Evolutionary conservation across 1,140 invertebrate species (phyloP), one percentile per base, ranked within the genome.

Genomic region (Thaumetopoea pityocampa): DNA sequence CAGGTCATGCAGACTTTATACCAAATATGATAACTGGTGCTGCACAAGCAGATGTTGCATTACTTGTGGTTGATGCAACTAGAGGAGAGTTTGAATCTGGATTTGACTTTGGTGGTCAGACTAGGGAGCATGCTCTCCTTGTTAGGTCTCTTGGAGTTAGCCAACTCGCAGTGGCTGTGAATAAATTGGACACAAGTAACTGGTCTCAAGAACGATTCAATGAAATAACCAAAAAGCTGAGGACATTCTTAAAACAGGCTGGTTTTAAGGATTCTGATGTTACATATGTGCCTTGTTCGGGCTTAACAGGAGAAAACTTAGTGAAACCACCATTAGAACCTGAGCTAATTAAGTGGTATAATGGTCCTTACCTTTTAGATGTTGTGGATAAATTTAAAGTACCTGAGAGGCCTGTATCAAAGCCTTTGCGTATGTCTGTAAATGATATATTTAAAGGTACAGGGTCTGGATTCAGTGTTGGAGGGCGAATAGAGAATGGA

Each of bases 1-100:
- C 98, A 2, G 98, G 98, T 0, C 98, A 99, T 78, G 97, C 94
- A 86, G 92, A 99, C 83, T 99, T 99, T 70, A 99, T 99, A 67
- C 98, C 98, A 1, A 99, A 99, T 67, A 99, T 99, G 98, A 99
- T 99, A 42, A 96, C 93, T 16, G 97, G 97, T 28, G 96, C 97
- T 14, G 94, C 96, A 5, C 96, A 99, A 85, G 98, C 98, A 14
- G 98, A 99, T 87, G 97, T 97, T 4, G 97, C 96, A 16, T 86
- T 99, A 20, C 85, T 99, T 7, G 98, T 99, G 0, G 94, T 99
- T 1, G 97, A 99, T 89, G 95, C 97, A 5, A 94, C 93, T 0
- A 89, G 92, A 66, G 98, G 98, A 8, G 98, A 99, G 86, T 99
- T 99, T 86, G 98, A 99, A 86, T 98, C 97, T 32, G 98, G 98